Evolutionary conservation across 2,113 vertebrate species (phyloP).

Genomic region (Pygathrix nemaeus): DNA sequence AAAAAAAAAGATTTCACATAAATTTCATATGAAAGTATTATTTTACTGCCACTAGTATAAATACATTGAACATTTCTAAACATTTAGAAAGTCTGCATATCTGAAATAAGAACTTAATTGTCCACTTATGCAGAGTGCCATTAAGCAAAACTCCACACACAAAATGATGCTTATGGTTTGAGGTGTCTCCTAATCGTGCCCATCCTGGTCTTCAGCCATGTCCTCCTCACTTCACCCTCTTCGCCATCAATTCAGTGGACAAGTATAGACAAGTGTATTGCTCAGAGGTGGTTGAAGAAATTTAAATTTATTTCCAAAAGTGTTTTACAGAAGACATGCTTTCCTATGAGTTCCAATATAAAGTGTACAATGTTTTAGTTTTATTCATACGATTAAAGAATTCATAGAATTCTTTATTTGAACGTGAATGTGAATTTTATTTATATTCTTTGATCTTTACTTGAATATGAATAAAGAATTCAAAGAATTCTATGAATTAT

Average conservation of each 20-base stretch:
- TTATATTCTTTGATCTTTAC: too few species aligned
- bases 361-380: not conserved
- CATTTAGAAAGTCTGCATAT: not conserved
- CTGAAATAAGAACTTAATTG: not conserved
- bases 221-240: not conserved
- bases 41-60: conserved; percentile 18
- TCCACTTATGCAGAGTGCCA: not conserved
- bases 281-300: not conserved
- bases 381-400: not conserved
- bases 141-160: not conserved
- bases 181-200: not conserved
- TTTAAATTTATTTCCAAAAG: not conserved
- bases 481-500: not conserved
- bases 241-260: not conserved
- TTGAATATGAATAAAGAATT: not conserved
- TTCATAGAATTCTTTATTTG: not conserved
- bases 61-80: not conserved
- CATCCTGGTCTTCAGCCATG: not conserved
- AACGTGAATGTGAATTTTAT: too few species aligned
- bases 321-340: conserved; percentile 9
- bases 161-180: not conserved
- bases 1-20: not conserved
- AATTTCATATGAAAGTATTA: not conserved
- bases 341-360: not conserved
- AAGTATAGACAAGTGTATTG: not conserved